Evolutionary conservation across 2,113 vertebrate genomes (phyloP), one percentile per base, ranked within the genome.

Genomic region (Solea solea): DNA sequence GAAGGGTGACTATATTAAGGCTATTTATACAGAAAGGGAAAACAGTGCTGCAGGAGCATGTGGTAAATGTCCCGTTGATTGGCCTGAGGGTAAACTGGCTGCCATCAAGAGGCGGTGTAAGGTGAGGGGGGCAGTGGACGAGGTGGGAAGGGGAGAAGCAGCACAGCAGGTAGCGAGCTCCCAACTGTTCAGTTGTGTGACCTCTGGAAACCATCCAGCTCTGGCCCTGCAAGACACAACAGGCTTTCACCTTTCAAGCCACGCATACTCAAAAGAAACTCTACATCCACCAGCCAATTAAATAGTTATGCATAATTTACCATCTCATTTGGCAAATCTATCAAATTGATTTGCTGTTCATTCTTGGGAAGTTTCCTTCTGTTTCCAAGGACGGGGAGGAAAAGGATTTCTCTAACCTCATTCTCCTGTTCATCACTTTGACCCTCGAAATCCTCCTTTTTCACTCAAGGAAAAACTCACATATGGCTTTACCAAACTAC

Each of bases 251-350:
- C 81, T 88, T 89, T 84, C 81, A 79, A 71, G 74, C 84, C 74
- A 80, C 74, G 86, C 28, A 45, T 78, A 78, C 84, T 80, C 74
- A 34, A 54, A 79, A 77, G 70, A 81, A 89, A 85, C 75, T 71
- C 73, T 69, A 81, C 68, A 39, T 65, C 64, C 75, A 71, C 61
- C 65, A 69, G 81, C 85, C 93, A 93, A 94, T 94, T 93, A 93
- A 93, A 92, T 91, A 86, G 80, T 73, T 67, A 89, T 93, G 88
- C 90, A 93, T 94, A 93, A 93, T 93, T 93, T 86, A 93, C 69
- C 82, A 81, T 84, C 81, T 83, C 71, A 89, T 92, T 92, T 89
- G 73, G 85, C 74, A 77, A 63, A 40, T 76, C 71, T 86, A 76
- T 91, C 78, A 88, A 87, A 90, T 72, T 85, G 77, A 90, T 88